Evolutionary conservation across 1,140 invertebrate species (phyloP), one percentile per base, ranked within the genome.

Genomic region (Ditylenchus dipsaci): DNA sequence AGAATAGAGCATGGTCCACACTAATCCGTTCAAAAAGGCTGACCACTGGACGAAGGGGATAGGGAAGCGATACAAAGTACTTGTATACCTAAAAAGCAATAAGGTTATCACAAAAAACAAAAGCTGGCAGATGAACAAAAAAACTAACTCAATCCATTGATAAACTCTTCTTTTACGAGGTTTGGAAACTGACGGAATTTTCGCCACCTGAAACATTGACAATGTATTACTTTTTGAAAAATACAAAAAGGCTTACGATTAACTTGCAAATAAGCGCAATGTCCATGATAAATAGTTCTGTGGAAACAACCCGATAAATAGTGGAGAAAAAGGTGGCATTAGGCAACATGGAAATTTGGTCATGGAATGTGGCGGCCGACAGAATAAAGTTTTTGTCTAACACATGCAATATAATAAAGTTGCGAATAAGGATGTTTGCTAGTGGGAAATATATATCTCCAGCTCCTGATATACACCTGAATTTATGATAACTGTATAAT

Each of bases 241-340:
- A n/a, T n/a, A n/a, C n/a, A n/a, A n/a, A n/a, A n/a, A n/a, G n/a
- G n/a, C 23, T 65, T 47, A 71, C 69, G 8, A 45, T 19, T n/a
- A 71, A 53, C 47, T 71, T 71, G 21, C 33, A 19, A 27, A 26
- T 26, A 23, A 71, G 38, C 19, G 61, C 21, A 33, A 74, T 29
- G 61, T 71, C 69, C 62, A 71, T 74, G 29, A 62, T 57, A 11
- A 71, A 71, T 11, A 62, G 64, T 49, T 71, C 68, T 17, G 68
- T 72, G 38, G 61, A 27, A n/a, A 71, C 27, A 27, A 63, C 47
- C 17, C 49, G 57, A 57, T 71, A 71, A 23, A 71, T 21, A 1
- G 57, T 65, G 11, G 69, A 61, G 27, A 33, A 65, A 27, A 71
- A 71, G 15, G 68, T 45, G 19, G 69, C 42, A 45, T 68, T 47